Evolutionary conservation across 2,888 invertebrate genomes (phyloP).

Genomic region (Lithophane socia): DNA sequence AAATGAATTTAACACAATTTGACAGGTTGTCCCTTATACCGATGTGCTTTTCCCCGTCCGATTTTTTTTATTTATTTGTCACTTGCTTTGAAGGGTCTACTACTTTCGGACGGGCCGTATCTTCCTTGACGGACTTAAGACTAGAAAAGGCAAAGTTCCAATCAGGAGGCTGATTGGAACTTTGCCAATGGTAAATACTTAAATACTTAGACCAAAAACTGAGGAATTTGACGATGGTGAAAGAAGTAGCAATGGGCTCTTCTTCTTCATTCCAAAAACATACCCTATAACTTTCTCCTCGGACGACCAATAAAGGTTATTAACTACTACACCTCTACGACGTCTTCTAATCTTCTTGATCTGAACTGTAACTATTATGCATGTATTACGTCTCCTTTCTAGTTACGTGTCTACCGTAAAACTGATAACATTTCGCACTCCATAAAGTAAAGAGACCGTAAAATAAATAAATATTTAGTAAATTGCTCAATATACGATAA

Average conservation of each 20-base stretch:
- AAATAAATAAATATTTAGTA: constrained; percentile 47
- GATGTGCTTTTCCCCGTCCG: no score
- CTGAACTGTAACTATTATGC: no score
- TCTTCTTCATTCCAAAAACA: neutral
- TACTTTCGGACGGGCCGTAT: no score
- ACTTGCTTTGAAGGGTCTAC: no score
- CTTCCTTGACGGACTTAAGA: no score
- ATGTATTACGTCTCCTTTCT: constrained; percentile 14
- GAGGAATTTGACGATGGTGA: neutral
- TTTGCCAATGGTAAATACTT: neutral
- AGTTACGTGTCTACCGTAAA: constrained; percentile 14
- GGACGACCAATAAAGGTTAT: no score
- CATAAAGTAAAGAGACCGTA: constrained; percentile 39
- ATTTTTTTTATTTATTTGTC: no score
- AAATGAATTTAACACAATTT: no score
- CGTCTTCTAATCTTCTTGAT: neutral
- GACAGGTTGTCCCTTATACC: no score
- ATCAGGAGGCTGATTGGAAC: neutral
- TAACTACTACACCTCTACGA: neutral
- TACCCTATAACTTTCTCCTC: neutral
- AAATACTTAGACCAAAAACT: neutral
- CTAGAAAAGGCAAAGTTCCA: no score
- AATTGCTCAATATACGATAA: constrained; percentile 40
- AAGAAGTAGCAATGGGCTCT: neutral
- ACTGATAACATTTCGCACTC: constrained; percentile 31